Base-by-base conservation (phyloP, 2,797 vertebrate species). In the Gambusia yucatana region DNA sequence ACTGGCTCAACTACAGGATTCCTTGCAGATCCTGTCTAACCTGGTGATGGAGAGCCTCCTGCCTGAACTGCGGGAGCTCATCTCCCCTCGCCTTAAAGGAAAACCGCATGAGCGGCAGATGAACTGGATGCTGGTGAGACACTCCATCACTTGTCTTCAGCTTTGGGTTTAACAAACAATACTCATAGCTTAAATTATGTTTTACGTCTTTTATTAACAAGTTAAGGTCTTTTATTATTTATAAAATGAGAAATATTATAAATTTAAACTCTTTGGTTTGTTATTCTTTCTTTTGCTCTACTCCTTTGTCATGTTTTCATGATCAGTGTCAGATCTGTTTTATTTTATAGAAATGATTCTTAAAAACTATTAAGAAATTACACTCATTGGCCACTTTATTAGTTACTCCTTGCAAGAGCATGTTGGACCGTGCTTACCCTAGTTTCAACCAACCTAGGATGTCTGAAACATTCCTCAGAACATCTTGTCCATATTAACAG, bases 1-100 rank as follows among this genome's bases (percentile, higher is more conserved):
- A 50, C 48, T 50, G 48, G 20, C 20, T 50, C 20, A 50, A 8
- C 2, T 22, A 22, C 20, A 50, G 20, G 2, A 50, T 6, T 76
- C 10, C 10, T 6, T 10, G 0, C 84, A 99, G 98, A 96, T 99
- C 75, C 93, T 99, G 84, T 96, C 96, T 87, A 99, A 99, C 92
- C 94, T 99, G 93, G 98, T 98, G 91, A 98, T 99, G 98, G 98
- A 99, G 89, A 95, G 93, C 25, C 96, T 98, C 72, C 94, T 97
- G 3, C 95, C 97, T 0, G 97, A 97, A 79, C 95, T 99, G 78
- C 94, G 96, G 88, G 96, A 88, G 0, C 87, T 95, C 86, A 98
- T 99, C 1, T 89, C 94, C 5, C 97, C 97, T 0, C 95, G 96
- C 57, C 94, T 99, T 82, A 97, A 97, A 93, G 98, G 98, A 75